Evolutionary conservation across 1,140 invertebrate species (phyloP).

Genomic region (Cydia amplana): DNA sequence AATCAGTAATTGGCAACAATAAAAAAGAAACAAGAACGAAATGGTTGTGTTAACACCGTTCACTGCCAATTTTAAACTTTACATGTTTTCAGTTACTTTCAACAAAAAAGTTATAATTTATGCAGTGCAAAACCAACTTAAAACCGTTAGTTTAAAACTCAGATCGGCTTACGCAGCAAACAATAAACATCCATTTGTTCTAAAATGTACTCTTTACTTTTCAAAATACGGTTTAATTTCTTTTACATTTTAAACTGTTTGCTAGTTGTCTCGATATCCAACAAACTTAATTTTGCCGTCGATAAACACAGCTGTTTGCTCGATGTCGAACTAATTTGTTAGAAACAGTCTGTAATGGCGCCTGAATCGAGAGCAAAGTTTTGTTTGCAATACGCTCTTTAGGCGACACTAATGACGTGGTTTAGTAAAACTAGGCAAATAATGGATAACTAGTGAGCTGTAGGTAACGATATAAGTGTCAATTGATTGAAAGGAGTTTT

Average conservation of each 20-base stretch:
- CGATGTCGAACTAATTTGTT: not conserved
- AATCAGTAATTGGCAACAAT: not conserved
- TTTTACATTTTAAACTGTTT: not conserved
- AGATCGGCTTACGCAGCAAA: not conserved
- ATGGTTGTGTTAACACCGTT: not conserved
- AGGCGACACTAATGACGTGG: constrained; percentile 18
- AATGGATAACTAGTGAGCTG: constrained; percentile 13
- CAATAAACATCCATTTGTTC: not conserved
- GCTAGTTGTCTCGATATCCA: not conserved
- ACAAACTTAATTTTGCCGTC: constrained; percentile 10
- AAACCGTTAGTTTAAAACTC: not conserved
- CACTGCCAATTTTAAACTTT: not conserved
- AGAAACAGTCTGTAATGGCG: not conserved
- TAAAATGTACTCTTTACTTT: not conserved
- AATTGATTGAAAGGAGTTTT: not conserved
- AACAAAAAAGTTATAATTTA: not conserved
- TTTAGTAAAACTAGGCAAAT: constrained; percentile 13
- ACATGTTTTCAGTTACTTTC: not conserved
- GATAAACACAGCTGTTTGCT: not conserved
- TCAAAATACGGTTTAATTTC: constrained; percentile 4
- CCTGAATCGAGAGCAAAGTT: not conserved
- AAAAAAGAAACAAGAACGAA: not conserved
- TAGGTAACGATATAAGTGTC: too few relatives aligned
- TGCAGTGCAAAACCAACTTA: not conserved
- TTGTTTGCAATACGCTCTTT: constrained; percentile 12